phyloP scores from a whole-genome alignment of 2,888 invertebrate species.

The Harpalus rufipes region DNA sequence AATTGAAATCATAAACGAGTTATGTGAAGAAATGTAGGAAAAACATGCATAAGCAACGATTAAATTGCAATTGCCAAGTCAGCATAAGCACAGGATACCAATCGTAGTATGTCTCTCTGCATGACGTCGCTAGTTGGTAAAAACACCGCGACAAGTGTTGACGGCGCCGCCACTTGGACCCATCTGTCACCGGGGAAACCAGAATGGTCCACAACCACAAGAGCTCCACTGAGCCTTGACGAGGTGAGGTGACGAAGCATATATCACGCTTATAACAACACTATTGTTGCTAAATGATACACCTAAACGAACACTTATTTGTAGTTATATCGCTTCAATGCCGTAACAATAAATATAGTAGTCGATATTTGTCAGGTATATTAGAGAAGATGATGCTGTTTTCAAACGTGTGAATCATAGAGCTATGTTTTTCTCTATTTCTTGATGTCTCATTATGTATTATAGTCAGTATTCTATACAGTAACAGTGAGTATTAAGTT shows the following conservation, averaged over 20 bases:
- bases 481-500: no score
- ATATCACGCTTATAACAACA: conserved; percentile 11
- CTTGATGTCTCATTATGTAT: no score
- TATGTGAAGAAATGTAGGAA: conserved; percentile 4
- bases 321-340: no score
- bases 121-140: conserved; percentile 50
- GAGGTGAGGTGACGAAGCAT: conserved; percentile 41
- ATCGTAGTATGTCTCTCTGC: conserved; percentile 22
- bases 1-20: conserved; percentile 22
- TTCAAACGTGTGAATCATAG: no score
- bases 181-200: conserved; percentile 59
- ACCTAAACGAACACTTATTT: no score
- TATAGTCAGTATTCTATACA: no score
- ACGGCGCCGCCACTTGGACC: conserved; percentile 64
- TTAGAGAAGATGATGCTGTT: no score
- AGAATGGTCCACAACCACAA: not conserved
- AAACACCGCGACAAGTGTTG: conserved; percentile 62
- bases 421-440: no score
- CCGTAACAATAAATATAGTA: no score
- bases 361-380: no score
- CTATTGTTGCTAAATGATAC: not conserved
- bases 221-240: conserved; percentile 15
- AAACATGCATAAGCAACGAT: conserved; percentile 43
- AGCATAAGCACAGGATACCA: conserved; percentile 23
- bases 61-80: conserved; percentile 37